Conservation (phyloP, 2,888 invertebrate genomes). For the Muschampia plurimacula region DNA sequence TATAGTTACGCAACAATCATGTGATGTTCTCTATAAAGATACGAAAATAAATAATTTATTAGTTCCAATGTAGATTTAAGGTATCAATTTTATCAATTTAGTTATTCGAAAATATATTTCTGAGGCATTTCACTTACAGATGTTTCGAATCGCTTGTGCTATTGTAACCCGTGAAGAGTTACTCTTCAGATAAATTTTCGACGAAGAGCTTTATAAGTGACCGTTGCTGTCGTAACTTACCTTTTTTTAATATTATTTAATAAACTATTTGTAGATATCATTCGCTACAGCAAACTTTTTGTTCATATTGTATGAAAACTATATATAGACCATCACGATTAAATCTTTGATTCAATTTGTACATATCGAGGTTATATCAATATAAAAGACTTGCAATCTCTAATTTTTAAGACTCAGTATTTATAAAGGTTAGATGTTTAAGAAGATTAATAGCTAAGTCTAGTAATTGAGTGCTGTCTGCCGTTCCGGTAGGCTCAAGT, state of each 20-base stretch:
- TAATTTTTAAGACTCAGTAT: no score
- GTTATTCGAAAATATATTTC: no score
- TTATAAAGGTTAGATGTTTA: no score
- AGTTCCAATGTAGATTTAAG: no score
- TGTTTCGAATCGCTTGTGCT: neutral
- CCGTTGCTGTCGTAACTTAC: neutral
- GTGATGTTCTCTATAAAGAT: no score
- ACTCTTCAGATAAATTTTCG: neutral
- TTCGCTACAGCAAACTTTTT: neutral
- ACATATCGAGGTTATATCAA: neutral
- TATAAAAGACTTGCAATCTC: neutral
- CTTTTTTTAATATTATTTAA: neutral
- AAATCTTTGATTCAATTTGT: neutral
- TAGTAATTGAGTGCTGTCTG: no score
- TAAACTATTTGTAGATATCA: neutral
- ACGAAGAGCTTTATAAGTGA: neutral
- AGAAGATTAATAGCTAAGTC: no score
- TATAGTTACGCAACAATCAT: no score
- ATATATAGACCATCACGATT: neutral
- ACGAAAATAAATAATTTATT: no score
- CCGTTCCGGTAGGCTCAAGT: no score
- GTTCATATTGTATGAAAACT: conserved; percentile 1
- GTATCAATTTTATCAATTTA: no score
- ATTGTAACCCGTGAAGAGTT: neutral
- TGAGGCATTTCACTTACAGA: neutral